Conservation (phyloP, 2,888 invertebrate genomes). For the Xylota segnis region DNA sequence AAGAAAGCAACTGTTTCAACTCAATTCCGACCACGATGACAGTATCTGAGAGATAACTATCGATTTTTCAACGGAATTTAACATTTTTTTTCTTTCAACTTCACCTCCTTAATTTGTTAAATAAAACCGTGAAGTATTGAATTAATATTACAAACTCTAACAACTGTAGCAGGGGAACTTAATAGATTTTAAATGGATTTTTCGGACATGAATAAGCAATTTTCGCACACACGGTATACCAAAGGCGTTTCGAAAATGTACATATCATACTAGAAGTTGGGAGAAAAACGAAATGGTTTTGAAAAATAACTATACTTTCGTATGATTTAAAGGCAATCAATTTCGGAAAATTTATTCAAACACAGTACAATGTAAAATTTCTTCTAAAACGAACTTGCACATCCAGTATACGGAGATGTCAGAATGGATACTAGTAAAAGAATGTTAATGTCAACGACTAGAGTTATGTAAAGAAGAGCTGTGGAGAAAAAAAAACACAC, state of each 20-base stretch:
- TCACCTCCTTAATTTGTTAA: conserved; percentile 8
- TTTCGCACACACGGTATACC: neutral
- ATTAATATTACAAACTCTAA: neutral
- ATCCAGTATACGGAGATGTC: conserved; percentile 61
- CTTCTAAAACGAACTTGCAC: conserved; percentile 43
- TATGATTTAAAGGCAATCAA: neutral
- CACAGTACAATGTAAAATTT: conserved; percentile 36
- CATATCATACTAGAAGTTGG: conserved; percentile 2
- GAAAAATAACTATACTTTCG: conserved; percentile 6
- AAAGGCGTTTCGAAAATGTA: conserved; percentile 24
- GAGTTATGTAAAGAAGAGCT: conserved; percentile 69
- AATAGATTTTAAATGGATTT: neutral
- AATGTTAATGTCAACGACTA: conserved; percentile 71
- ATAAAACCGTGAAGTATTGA: neutral
- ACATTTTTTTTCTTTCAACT: conserved; percentile 10
- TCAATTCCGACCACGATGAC: conserved; percentile 49
- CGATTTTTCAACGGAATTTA: conserved; percentile 63
- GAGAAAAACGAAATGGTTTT: conserved; percentile 7
- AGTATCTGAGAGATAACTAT: conserved; percentile 54
- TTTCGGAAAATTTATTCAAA: conserved; percentile 5
- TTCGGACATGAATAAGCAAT: neutral
- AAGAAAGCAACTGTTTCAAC: conserved; percentile 49
- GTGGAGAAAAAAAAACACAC: conserved; percentile 12
- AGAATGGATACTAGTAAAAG: conserved; percentile 67
- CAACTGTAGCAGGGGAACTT: neutral